These are phyloP conservation scores for Drosophila tanythrix DNA, from an alignment of 2,888 invertebrate species.

Conservation along the genomic window DNA sequence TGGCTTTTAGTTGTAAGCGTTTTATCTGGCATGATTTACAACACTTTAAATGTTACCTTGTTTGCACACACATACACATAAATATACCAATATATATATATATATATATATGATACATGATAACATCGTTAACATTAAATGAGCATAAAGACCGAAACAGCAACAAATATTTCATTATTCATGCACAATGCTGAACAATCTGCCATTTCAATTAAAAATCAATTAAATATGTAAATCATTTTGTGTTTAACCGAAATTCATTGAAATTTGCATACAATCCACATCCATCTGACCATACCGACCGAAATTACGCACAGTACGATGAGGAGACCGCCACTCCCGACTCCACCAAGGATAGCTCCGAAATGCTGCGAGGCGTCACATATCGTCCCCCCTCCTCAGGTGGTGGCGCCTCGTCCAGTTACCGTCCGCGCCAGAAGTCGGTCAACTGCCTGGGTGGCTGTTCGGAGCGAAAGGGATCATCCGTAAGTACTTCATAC, in stretches of 20 bases:
- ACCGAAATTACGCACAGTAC: conserved; percentile 69
- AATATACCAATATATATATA: conserved; percentile 4
- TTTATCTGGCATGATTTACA: conserved; percentile 44
- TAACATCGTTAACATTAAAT: conserved; percentile 39
- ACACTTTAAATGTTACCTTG: conserved; percentile 54
- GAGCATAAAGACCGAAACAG: conserved; percentile 35
- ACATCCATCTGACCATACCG: conserved; percentile 31
- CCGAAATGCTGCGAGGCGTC: conserved; percentile 86
- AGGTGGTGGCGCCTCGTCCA: conserved; percentile 56
- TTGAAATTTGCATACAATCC: conserved; percentile 66
- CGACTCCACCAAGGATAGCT: conserved; percentile 86
- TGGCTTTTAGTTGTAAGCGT: conserved; percentile 42
- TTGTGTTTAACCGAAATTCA: conserved; percentile 77
- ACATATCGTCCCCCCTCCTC: conserved; percentile 87
- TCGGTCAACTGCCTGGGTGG: conserved; percentile 90
- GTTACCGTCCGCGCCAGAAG: conserved; percentile 82
- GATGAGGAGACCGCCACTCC: conserved; percentile 86
- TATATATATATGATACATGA: conserved; percentile 5
- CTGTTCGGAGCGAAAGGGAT: conserved; percentile 90
- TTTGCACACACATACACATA: conserved; percentile 31
- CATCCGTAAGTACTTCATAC: conserved; percentile 88
- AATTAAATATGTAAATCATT: conserved; percentile 79
- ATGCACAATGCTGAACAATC: conserved; percentile 43
- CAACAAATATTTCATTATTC: conserved; percentile 26
- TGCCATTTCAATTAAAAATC: conserved; percentile 75